A percentile compares a stretch with the other conserved stretches of the same genome.
These are phyloP conservation scores for Glaucomys volans DNA, from an alignment of 2,113 vertebrate genomes.

Conservation along the genomic window DNA sequence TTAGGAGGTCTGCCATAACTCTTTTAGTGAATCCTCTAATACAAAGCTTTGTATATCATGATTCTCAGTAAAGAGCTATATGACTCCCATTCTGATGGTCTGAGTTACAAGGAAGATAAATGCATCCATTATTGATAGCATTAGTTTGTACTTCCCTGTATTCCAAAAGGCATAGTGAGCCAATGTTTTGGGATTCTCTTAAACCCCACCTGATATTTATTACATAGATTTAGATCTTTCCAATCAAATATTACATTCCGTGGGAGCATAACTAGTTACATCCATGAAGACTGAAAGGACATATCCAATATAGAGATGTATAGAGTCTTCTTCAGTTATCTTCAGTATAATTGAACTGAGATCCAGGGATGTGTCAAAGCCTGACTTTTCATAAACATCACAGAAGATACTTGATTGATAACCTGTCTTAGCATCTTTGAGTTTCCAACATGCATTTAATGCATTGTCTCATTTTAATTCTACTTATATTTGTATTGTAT, in stretches of 20 bases:
- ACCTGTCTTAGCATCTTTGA: slow-evolving; percentile 36
- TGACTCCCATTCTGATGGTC: slow-evolving; percentile 19
- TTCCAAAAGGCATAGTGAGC: slow-evolving; percentile 7
- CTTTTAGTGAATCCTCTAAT: neutral
- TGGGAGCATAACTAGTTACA: slow-evolving; percentile 12
- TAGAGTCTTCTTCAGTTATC: slow-evolving; percentile 43
- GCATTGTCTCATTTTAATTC: slow-evolving; percentile 61
- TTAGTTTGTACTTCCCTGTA: neutral
- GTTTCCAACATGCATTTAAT: slow-evolving; percentile 60
- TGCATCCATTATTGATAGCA: neutral
- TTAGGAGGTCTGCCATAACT: neutral
- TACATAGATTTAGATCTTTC: slow-evolving; percentile 44
- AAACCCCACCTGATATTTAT: neutral
- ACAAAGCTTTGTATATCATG: slow-evolving; percentile 25
- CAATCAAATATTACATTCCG: slow-evolving; percentile 14
- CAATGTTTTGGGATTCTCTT: slow-evolving; percentile 28
- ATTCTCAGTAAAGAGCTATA: neutral
- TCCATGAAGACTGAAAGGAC: slow-evolving; percentile 3
- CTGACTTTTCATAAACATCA: slow-evolving; percentile 24
- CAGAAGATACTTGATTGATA: slow-evolving; percentile 43
- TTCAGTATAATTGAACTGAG: slow-evolving; percentile 43
- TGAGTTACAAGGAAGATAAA: slow-evolving; percentile 49
- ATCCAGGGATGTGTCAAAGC: neutral
- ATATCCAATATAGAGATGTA: neutral
- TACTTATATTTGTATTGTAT: slow-evolving; percentile 39